These are phyloP conservation scores for Pseudomyrmex cubaensis DNA, from an alignment of 1,140 invertebrate species.

Conservation along the genomic window DNA sequence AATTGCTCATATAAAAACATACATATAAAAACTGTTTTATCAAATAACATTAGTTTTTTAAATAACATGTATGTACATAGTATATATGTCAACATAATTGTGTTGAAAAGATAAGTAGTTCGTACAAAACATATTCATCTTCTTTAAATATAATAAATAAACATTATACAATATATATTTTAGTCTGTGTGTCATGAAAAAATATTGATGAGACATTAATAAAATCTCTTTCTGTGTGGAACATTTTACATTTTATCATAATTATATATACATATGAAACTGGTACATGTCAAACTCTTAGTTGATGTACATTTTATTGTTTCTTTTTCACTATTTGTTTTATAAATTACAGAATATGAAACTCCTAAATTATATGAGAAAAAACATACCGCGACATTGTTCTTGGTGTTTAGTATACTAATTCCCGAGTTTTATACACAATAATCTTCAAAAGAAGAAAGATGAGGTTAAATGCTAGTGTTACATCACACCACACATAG, in stretches of 20 bases:
- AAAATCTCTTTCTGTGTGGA: not conserved
- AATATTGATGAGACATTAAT: not conserved
- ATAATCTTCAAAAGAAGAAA: not conserved
- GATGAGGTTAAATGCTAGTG: constrained; percentile 7
- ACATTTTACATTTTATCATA: not conserved
- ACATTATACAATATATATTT: too few species aligned
- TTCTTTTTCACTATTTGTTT: too few species aligned
- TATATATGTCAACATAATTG: not conserved
- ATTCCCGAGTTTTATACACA: not conserved
- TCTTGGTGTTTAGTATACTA: not conserved
- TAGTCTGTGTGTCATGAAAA: too few species aligned
- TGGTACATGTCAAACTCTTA: not conserved
- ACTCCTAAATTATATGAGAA: constrained; percentile 10
- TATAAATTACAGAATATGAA: not conserved
- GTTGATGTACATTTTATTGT: not conserved
- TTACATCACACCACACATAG: constrained; percentile 32
- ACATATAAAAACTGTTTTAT: too few species aligned
- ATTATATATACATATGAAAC: not conserved
- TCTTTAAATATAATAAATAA: too few species aligned
- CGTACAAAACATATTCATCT: too few species aligned
- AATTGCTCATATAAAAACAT: too few species aligned
- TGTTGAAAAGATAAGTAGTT: too few species aligned
- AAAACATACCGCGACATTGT: constrained; percentile 32
- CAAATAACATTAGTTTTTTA: not conserved
- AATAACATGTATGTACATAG: not conserved